Conservation (phyloP, 2,797 vertebrate species). For the Melanogrammus aeglefinus region DNA sequence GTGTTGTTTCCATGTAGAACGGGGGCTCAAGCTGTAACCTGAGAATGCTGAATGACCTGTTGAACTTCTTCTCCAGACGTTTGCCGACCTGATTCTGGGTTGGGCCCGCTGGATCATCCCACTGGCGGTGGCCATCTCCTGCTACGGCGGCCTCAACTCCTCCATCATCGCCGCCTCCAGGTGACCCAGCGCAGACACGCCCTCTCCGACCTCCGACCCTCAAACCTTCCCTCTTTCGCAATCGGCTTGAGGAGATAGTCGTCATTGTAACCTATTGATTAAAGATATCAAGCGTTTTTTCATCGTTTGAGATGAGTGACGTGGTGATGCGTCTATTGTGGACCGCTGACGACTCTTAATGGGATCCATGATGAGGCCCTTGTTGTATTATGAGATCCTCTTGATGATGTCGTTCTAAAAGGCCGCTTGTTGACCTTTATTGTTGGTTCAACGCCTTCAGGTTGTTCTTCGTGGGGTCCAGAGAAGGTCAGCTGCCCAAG, state of each 20-base stretch:
- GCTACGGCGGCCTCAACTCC: constrained; percentile 82
- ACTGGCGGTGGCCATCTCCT: constrained; percentile 82
- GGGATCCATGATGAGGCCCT: no score
- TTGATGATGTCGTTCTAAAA: not conserved
- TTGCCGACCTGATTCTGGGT: constrained; percentile 78
- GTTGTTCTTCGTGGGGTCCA: constrained; percentile 82
- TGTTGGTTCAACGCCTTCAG: constrained; percentile 47
- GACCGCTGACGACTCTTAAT: no score
- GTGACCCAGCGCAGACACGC: constrained; percentile 39
- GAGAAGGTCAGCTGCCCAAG: constrained; percentile 81
- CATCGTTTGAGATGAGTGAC: no score
- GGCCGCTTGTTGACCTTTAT: not conserved
- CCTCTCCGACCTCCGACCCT: not conserved
- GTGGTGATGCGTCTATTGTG: not conserved
- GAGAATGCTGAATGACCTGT: not conserved
- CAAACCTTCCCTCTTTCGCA: not conserved
- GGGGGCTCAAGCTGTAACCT: not conserved
- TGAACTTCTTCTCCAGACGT: constrained; percentile 64
- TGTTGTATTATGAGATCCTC: not conserved
- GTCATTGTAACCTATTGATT: no score
- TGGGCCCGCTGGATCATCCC: constrained; percentile 81
- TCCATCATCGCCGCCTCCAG: constrained; percentile 82
- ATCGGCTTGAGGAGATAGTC: no score
- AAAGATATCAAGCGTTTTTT: no score
- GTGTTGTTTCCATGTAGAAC: no score